These are phyloP conservation scores for Otolemur garnettii DNA, from an alignment of 2,113 vertebrate species.

Conservation along the genomic window DNA sequence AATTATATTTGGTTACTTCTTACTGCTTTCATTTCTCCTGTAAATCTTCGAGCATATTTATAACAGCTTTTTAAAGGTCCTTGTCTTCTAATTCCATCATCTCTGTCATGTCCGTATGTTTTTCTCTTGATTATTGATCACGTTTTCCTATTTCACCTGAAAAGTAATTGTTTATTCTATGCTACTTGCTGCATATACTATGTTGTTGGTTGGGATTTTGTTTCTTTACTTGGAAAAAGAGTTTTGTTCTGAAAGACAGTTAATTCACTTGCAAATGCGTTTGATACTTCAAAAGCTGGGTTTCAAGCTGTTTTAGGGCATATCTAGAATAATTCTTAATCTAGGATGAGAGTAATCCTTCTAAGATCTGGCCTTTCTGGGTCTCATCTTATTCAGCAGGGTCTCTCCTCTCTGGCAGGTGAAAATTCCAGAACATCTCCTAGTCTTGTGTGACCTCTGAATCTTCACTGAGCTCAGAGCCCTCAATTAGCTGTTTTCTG, in stretches of 20 bases:
- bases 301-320: not conserved
- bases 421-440: not conserved
- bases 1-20: constrained; percentile 17
- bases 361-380: not conserved
- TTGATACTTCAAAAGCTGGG: not conserved
- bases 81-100: not conserved
- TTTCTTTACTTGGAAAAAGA: constrained; percentile 14
- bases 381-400: not conserved
- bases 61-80: not conserved
- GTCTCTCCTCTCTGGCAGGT: not conserved
- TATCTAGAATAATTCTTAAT: not conserved
- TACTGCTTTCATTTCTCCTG: not conserved
- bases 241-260: not conserved
- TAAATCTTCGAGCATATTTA: not conserved
- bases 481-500: not conserved
- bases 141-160: not conserved
- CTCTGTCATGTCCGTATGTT: not conserved
- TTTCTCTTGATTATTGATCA: constrained; percentile 6
- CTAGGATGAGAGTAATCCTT: not conserved
- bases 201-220: not conserved
- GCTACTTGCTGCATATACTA: not conserved
- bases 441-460: not conserved
- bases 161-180: not conserved
- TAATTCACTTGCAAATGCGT: not conserved
- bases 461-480: not conserved